These are phyloP conservation scores for Grantiella picta DNA, from an alignment of 2,113 vertebrate genomes.

Conservation along the genomic window DNA sequence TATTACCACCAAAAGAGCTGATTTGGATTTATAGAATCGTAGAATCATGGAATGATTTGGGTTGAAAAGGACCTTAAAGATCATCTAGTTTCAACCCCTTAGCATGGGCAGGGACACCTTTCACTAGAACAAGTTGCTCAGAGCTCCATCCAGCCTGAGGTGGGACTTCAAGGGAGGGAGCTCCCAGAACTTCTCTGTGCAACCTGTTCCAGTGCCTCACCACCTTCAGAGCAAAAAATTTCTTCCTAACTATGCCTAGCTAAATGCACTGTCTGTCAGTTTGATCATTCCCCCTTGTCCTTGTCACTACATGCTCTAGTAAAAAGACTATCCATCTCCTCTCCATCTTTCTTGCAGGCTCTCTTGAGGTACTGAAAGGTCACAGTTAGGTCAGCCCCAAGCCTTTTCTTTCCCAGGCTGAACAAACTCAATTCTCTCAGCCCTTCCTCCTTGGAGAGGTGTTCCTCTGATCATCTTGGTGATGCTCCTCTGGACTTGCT, in stretches of 20 bases:
- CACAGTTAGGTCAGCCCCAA: neutral
- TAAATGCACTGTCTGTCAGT: neutral
- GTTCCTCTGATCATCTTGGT: neutral
- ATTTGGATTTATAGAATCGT: neutral
- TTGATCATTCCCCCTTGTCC: neutral
- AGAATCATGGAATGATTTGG: neutral
- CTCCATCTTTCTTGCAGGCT: neutral
- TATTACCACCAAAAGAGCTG: neutral
- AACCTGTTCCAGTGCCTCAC: no score
- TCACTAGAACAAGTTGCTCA: no score
- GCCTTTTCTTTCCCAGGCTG: neutral
- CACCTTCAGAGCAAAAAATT: no score
- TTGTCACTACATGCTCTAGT: neutral
- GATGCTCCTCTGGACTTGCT: neutral
- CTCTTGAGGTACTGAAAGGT: neutral
- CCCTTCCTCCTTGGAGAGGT: neutral
- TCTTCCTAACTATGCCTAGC: neutral
- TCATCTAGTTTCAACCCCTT: no score
- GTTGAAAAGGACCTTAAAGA: no score
- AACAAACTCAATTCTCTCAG: neutral
- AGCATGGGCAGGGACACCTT: no score
- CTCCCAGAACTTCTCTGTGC: no score
- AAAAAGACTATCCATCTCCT: neutral
- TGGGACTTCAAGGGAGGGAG: no score
- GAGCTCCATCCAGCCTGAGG: no score